Percentiles rank a stretch among this genome's conserved stretches.
These are phyloP conservation scores for Coregonus sp. DNA, from an alignment of 2,797 vertebrate genomes.

Conservation along the genomic window DNA sequence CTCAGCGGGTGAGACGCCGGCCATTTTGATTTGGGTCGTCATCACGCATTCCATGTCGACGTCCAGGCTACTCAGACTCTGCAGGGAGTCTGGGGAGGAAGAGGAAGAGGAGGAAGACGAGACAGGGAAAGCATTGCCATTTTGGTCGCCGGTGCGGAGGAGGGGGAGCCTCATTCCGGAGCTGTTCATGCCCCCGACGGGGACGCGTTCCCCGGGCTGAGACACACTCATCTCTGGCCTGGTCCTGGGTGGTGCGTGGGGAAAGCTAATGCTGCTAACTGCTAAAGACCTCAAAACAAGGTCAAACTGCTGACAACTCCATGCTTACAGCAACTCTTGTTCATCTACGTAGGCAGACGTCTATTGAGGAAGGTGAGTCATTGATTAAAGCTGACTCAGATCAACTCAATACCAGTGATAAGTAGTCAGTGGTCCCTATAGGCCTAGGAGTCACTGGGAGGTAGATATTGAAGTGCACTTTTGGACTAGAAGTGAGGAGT, in stretches of 20 bases:
- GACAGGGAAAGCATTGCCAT: slow-evolving; percentile 69
- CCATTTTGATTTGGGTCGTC: neutral
- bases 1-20: slow-evolving; percentile 5
- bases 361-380: neutral
- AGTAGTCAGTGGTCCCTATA: neutral
- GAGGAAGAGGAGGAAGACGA: slow-evolving; percentile 56
- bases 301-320: neutral
- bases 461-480: neutral
- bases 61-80: slow-evolving; percentile 61
- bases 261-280: neutral
- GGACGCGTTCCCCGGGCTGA: slow-evolving; percentile 27
- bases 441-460: neutral
- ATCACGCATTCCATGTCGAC: slow-evolving; percentile 68
- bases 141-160: slow-evolving; percentile 69
- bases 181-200: slow-evolving; percentile 7
- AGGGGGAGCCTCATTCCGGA: slow-evolving; percentile 68
- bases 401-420: neutral
- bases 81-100: slow-evolving; percentile 55
- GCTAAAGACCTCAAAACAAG: neutral
- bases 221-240: slow-evolving; percentile 58
- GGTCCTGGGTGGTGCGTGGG: too few species aligned
- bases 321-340: neutral
- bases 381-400: neutral
- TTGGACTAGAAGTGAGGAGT: slow-evolving; percentile 1
- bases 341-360: neutral